A percentile compares a stretch with the other conserved stretches of the same genome.
Conservation (phyloP, 2,113 vertebrate species). For the Melospiza georgiana region DNA sequence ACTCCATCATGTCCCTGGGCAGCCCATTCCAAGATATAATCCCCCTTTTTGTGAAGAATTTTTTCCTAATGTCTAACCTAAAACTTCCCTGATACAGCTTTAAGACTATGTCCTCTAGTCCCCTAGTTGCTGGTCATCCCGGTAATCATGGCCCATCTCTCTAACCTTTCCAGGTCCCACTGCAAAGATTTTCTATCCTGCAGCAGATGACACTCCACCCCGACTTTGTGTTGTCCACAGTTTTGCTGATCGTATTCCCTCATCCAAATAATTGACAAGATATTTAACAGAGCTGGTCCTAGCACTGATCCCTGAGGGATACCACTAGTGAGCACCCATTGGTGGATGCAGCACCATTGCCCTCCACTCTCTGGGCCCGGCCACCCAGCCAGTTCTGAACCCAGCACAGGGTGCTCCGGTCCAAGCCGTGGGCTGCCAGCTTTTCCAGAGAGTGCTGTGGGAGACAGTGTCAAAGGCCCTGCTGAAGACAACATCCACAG, state of each 20-base stretch:
- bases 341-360: background rate
- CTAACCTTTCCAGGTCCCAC: background rate
- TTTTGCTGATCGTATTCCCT: background rate
- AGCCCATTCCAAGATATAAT: no score
- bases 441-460: no score
- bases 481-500: background rate
- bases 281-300: background rate
- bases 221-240: background rate
- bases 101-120: background rate
- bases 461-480: background rate
- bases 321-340: accelerated
- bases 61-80: background rate
- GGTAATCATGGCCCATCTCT: background rate
- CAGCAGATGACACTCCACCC: background rate
- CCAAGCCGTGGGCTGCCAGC: accelerated
- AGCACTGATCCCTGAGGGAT: background rate
- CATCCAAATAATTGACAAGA: background rate
- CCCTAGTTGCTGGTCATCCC: background rate
- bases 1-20: background rate
- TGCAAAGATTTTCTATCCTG: background rate
- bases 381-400: background rate
- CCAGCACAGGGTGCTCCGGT: background rate
- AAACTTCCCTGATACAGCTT: background rate
- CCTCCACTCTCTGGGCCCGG: background rate
- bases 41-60: background rate